phyloP scores from a whole-genome alignment of 2,113 vertebrate species.

The Psittacara wagleri region DNA sequence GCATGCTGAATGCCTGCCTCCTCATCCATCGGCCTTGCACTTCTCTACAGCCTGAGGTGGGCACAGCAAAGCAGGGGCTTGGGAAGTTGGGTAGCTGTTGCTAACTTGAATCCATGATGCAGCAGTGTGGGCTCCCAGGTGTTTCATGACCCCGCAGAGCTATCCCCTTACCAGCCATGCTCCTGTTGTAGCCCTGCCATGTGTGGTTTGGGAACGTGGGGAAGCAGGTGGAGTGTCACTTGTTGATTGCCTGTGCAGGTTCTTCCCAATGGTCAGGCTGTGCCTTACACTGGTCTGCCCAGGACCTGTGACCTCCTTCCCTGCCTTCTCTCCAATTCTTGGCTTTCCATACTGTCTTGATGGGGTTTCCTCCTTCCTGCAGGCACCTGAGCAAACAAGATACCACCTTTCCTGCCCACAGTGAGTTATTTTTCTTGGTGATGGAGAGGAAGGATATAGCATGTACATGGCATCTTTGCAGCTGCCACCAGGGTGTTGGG shows the following conservation, averaged over 20 bases:
- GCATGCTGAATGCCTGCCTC: not conserved
- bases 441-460: not conserved
- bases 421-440: not conserved
- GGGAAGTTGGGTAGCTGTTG: not conserved
- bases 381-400: not conserved
- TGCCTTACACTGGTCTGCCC: not conserved
- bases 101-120: fast-evolving
- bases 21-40: not conserved
- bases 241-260: not conserved
- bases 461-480: not conserved
- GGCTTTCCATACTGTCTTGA: not conserved
- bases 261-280: not conserved
- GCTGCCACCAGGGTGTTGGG: not conserved
- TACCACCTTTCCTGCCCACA: not conserved
- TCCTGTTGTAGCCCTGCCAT: not conserved
- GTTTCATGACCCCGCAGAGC: not conserved
- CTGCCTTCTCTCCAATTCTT: not conserved
- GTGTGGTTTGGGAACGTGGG: not conserved
- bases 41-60: not conserved
- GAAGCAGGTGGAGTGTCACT: not conserved
- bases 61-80: not conserved
- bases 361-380: not conserved
- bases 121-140: not conserved
- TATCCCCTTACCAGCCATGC: not conserved
- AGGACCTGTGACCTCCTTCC: not conserved